Conservation (phyloP, 2,888 invertebrate genomes). For the Spatulosminthurus flaviceps region DNA sequence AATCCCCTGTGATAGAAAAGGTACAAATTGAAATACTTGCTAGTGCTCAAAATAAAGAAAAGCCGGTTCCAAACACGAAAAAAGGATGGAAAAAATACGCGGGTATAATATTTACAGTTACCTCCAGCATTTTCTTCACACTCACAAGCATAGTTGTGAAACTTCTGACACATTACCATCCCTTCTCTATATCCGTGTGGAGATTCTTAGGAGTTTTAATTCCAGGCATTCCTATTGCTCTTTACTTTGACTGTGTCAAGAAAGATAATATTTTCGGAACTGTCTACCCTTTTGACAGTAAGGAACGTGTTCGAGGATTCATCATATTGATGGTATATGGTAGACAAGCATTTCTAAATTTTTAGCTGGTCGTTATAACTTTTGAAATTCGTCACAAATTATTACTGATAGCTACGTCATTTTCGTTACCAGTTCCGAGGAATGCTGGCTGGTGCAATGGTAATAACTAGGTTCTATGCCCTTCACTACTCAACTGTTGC, state of each 20-base stretch:
- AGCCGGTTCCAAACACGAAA: background rate
- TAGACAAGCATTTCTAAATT: background rate
- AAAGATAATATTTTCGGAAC: conserved; percentile 45
- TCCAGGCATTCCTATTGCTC: conserved; percentile 47
- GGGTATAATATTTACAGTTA: conserved; percentile 53
- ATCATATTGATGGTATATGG: conserved; percentile 41
- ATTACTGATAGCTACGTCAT: background rate
- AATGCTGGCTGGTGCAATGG: conserved; percentile 53
- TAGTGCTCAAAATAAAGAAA: no score
- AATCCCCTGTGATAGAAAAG: no score
- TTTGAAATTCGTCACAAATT: no score
- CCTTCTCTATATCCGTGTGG: conserved; percentile 57
- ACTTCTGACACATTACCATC: conserved; percentile 54
- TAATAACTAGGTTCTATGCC: conserved; percentile 54
- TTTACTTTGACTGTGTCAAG: conserved; percentile 45
- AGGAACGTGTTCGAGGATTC: conserved; percentile 33
- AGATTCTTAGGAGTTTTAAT: conserved; percentile 54
- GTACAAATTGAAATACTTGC: no score
- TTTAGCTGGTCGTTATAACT: background rate
- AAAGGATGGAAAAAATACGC: conserved; percentile 52
- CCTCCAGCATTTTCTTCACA: conserved; percentile 55
- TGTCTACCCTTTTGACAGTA: conserved; percentile 40
- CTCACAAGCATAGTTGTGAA: conserved; percentile 56
- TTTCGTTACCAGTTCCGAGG: conserved; percentile 42
- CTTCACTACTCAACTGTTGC: conserved; percentile 54